Percentiles rank a stretch among this genome's conserved stretches.
These are phyloP conservation scores for Mycteria americana DNA, from an alignment of 2,797 vertebrate genomes.

Conservation along the genomic window DNA sequence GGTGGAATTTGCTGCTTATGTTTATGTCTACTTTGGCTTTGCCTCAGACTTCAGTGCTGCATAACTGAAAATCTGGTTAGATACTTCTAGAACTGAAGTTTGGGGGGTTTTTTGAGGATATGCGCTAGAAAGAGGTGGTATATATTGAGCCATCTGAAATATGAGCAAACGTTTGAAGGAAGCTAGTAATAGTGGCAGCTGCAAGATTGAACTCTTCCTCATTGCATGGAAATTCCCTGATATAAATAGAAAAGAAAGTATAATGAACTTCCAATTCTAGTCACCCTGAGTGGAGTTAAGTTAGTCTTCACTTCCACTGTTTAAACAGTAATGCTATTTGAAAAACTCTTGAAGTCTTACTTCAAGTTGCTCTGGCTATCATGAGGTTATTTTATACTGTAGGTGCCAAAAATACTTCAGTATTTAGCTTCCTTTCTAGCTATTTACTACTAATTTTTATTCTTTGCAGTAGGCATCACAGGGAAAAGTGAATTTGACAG, in stretches of 20 bases:
- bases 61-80: not conserved
- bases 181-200: not conserved
- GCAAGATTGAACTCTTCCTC: not conserved
- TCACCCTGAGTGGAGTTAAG: not conserved
- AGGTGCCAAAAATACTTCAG: not conserved
- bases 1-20: not conserved
- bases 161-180: not conserved
- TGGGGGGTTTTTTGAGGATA: not conserved
- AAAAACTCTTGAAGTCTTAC: not conserved
- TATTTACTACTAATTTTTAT: not conserved
- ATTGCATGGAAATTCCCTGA: not conserved
- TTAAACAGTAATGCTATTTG: not conserved
- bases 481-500: slow-evolving; percentile 35
- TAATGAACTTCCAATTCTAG: not conserved
- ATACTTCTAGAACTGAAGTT: not conserved
- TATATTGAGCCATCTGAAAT: not conserved
- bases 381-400: not conserved
- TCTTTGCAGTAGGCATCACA: not conserved
- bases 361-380: not conserved
- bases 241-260: not conserved
- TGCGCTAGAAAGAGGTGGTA: not conserved
- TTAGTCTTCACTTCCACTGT: not conserved
- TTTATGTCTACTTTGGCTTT: not conserved
- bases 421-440: not conserved
- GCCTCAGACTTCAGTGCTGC: not conserved